A percentile compares a stretch with the other conserved stretches of the same genome.
Evolutionary conservation across 2,888 invertebrate species (phyloP).

Genomic region (Tenthredo distinguenda): DNA sequence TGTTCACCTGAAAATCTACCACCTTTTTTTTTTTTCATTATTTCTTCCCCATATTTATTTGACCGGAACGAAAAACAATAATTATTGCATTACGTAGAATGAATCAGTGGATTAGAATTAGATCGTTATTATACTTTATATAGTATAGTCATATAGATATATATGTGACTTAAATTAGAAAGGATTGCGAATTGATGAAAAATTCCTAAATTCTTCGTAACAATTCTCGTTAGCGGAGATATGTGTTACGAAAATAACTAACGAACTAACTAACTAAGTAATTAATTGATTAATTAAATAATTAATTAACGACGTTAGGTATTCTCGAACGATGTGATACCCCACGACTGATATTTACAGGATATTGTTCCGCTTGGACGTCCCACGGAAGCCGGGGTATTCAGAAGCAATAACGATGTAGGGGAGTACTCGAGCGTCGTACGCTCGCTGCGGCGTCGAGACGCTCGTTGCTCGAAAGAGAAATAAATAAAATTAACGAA

Average conservation of each 20-base stretch:
- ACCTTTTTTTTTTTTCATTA: too few species aligned
- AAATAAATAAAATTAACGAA: constrained; percentile 55
- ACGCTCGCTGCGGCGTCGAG: constrained; percentile 56
- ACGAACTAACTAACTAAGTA: not conserved
- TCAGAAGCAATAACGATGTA: constrained; percentile 77
- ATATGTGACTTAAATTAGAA: too few species aligned
- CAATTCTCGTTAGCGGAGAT: not conserved
- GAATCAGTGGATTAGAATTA: too few species aligned
- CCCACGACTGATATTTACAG: constrained; percentile 77
- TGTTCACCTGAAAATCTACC: too few species aligned
- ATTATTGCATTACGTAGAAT: too few species aligned
- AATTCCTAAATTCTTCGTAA: too few species aligned
- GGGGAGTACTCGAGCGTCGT: constrained; percentile 64
- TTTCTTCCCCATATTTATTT: too few species aligned
- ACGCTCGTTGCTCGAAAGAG: constrained; percentile 40
- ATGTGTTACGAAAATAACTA: constrained; percentile 65
- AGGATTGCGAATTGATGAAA: too few species aligned
- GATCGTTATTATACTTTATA: too few species aligned
- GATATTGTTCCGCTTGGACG: constrained; percentile 77
- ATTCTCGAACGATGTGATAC: constrained; percentile 67
- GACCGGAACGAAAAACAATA: too few species aligned
- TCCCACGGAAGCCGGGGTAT: constrained; percentile 77
- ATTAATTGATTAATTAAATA: constrained; percentile 56
- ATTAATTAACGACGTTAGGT: constrained; percentile 49
- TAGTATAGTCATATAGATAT: too few species aligned